Percentiles rank a stretch among this genome's conserved stretches.
Evolutionary conservation across 2,113 vertebrate species (phyloP).

Genomic region (Stigmatopora nigra): DNA sequence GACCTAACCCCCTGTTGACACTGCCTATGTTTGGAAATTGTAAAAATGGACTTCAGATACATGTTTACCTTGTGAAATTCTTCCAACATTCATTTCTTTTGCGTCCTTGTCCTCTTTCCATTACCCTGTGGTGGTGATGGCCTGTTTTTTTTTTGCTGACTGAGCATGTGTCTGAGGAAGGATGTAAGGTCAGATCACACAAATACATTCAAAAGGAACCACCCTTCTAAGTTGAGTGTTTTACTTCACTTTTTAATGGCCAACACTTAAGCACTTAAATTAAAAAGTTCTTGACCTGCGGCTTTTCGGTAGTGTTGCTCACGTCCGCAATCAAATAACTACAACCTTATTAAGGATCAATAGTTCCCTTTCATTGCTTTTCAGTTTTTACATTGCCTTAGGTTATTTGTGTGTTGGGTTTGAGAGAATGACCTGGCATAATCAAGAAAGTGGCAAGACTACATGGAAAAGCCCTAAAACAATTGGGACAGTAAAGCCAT

Average conservation of each 20-base stretch:
- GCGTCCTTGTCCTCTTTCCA: neutral
- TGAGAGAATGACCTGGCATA: neutral
- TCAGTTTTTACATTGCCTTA: neutral
- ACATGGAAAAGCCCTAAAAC: constrained; percentile 1
- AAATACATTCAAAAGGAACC: constrained; percentile 9
- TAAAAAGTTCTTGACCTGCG: constrained; percentile 19
- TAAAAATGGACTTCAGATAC: neutral
- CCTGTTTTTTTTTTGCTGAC: constrained; percentile 26
- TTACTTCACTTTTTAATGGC: constrained; percentile 16
- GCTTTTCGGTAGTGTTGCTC: constrained; percentile 27
- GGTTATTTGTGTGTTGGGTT: constrained; percentile 20
- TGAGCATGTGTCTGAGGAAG: neutral
- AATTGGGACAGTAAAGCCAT: constrained; percentile 6
- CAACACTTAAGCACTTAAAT: constrained; percentile 11
- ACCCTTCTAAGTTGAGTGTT: neutral
- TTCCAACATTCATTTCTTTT: neutral
- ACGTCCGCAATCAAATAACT: constrained; percentile 32
- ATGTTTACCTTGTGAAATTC: neutral
- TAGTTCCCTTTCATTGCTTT: constrained; percentile 21
- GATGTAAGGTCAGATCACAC: neutral
- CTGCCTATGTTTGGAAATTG: constrained; percentile 28
- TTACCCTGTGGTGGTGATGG: neutral
- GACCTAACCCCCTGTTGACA: constrained; percentile 5
- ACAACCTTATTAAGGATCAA: constrained; percentile 29
- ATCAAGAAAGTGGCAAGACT: constrained; percentile 1